Evolutionary conservation across 2,113 vertebrate genomes (phyloP), one percentile per base, ranked within the genome.

Genomic region (Ceyx margarethae): DNA sequence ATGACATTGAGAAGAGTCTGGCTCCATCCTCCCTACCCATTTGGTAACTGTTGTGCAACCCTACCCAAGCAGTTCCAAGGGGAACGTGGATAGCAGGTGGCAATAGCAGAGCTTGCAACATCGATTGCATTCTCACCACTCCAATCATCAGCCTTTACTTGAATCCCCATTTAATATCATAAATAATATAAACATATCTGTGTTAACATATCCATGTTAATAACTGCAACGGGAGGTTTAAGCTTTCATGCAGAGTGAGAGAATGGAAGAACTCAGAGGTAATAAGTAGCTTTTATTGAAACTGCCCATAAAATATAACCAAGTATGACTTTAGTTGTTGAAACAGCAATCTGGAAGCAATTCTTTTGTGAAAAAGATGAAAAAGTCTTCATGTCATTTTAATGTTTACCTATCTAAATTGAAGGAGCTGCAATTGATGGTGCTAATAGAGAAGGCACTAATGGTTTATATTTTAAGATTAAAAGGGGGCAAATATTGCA

Each of bases 91-190:
- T 73, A 92, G 80, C 89, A 90, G 86, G 61, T 92, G 84, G 85
- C 87, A 91, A 94, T n/a, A 91, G 80, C 79, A 91, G 72, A 81
- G 62, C 76, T 84, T 78, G 35, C 66, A 81, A 53, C 66, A 61
- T 77, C 23, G 54, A 18, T 77, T 67, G 11, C 8, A 0, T 79
- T 88, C 28, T 75, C 50, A 76, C 43, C 6, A 21, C 50, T 86
- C 50, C 75, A 68, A 19, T 61, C 80, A 61, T 51, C 57, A 89
- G 16, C 28, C 29, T 50, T 13, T 58, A 57, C 26, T 68, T 31
- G 21, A 76, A 61, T 90, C 29, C 28, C 37, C 21, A 33, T 48
- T 83, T 73, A 45, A 37, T 60, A 16, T 56, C 10, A 22, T 54
- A 69, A 86, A 74, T 78, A 20, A 28, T 78, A 35, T n/a, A 74